Percentiles rank a stretch among this genome's conserved stretches.
These are phyloP conservation scores for Coendou prehensilis DNA, from an alignment of 2,797 vertebrate species.

Conservation along the genomic window DNA sequence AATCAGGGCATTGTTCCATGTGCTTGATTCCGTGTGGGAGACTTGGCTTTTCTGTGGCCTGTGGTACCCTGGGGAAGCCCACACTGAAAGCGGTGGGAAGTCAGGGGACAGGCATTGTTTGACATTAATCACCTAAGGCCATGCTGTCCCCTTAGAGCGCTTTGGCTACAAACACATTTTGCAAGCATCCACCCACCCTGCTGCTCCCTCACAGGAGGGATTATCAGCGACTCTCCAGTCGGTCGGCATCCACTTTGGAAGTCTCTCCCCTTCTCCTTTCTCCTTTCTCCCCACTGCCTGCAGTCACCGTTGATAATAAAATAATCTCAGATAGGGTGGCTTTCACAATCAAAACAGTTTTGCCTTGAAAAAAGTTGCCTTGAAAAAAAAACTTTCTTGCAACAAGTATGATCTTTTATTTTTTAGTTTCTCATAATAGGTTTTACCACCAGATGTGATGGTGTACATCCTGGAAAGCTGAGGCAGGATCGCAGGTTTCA, in stretches of 20 bases:
- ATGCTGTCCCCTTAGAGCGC: not conserved
- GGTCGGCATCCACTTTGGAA: not conserved
- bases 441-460: not conserved
- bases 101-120: not conserved
- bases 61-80: not conserved
- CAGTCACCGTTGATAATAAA: not conserved
- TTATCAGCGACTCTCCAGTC: not conserved
- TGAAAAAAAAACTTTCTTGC: not conserved
- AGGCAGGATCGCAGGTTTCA: not conserved
- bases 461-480: not conserved
- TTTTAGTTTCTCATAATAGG: conserved; percentile 30
- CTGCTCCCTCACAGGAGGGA: not conserved
- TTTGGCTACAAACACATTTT: not conserved
- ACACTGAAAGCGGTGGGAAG: not conserved
- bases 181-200: not conserved
- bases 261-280: not conserved
- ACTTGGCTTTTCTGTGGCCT: conserved; percentile 4
- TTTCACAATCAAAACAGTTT: not conserved
- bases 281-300: not conserved
- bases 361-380: conserved; percentile 27
- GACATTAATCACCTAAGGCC: conserved; percentile 3
- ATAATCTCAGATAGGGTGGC: not conserved
- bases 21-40: not conserved
- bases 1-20: conserved; percentile 13
- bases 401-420: not conserved